These are phyloP conservation scores for Catalaphyllia jardinei DNA, from an alignment of 64 coral and sea anemone species.

Conservation along the genomic window DNA sequence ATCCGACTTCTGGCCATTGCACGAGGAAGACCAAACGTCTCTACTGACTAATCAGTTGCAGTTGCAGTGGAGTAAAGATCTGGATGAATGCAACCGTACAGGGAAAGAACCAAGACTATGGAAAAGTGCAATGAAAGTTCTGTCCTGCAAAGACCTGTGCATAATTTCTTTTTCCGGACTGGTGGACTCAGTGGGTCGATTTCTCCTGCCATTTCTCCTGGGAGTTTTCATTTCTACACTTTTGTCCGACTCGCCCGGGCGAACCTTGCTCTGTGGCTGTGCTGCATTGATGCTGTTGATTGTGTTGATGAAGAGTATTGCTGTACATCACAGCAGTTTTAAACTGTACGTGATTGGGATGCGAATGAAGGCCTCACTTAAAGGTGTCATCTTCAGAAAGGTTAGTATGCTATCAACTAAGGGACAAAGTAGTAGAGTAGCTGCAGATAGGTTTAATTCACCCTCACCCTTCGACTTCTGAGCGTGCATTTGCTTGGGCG, in stretches of 20 bases:
- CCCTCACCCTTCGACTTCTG: too few relatives aligned
- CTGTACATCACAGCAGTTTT: slow-evolving; percentile 39
- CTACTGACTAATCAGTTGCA: not conserved
- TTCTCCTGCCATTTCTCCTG: slow-evolving; percentile 34
- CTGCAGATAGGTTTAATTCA: too few relatives aligned
- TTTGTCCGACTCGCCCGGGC: not conserved
- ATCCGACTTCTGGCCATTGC: slow-evolving; percentile 39
- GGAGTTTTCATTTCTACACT: slow-evolving; percentile 23
- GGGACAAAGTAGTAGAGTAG: too few relatives aligned
- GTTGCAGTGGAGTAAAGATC: slow-evolving; percentile 23
- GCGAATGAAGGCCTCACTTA: slow-evolving; percentile 38
- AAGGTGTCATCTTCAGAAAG: slow-evolving; percentile 43
- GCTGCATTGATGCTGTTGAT: slow-evolving; percentile 24
- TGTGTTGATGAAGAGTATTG: slow-evolving; percentile 36
- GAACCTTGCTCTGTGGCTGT: not conserved
- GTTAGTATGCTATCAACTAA: not conserved
- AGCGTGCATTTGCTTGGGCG: too few relatives aligned
- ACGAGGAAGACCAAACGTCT: slow-evolving; percentile 36
- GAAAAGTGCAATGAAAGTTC: slow-evolving; percentile 25
- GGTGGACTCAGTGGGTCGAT: slow-evolving; percentile 35
- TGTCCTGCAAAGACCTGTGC: slow-evolving; percentile 19
- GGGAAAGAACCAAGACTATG: slow-evolving; percentile 23
- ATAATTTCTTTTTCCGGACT: slow-evolving; percentile 26
- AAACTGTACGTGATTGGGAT: slow-evolving; percentile 45
- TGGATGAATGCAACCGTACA: not conserved